phyloP scores from a whole-genome alignment of 1,140 invertebrate species.

The Philopotamus ludificatus region DNA sequence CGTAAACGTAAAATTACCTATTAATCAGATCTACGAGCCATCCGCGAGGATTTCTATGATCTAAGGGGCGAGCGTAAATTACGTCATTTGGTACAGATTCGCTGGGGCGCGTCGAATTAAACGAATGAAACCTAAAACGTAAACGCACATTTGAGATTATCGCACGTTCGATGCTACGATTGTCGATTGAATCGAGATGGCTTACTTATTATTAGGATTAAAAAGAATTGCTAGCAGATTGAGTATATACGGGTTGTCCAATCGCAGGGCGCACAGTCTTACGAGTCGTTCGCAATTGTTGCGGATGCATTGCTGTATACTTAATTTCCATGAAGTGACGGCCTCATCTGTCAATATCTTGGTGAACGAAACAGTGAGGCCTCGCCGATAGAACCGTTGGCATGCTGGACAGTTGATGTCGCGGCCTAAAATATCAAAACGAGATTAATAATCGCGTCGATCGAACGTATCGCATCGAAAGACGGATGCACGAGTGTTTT shows the following conservation, averaged over 20 bases:
- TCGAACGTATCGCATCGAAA: too few species aligned
- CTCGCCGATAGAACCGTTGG: slow-evolving; percentile 93
- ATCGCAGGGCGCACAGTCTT: slow-evolving; percentile 86
- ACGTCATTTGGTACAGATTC: slow-evolving; percentile 69
- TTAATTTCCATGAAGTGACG: slow-evolving; percentile 95
- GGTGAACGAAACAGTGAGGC: slow-evolving; percentile 91
- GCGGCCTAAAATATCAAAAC: slow-evolving; percentile 62
- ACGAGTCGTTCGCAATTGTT: slow-evolving; percentile 90
- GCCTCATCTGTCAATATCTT: slow-evolving; percentile 98
- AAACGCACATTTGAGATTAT: background rate
- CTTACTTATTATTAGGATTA: slow-evolving; percentile 89
- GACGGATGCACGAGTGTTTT: too few species aligned
- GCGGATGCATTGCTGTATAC: slow-evolving; percentile 94
- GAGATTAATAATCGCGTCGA: background rate
- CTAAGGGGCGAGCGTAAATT: slow-evolving; percentile 78
- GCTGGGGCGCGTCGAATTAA: slow-evolving; percentile 79
- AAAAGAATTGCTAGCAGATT: slow-evolving; percentile 92
- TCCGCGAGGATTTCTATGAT: slow-evolving; percentile 75
- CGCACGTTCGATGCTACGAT: background rate
- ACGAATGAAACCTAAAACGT: slow-evolving; percentile 82
- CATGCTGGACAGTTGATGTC: slow-evolving; percentile 89
- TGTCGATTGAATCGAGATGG: slow-evolving; percentile 24
- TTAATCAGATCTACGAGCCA: slow-evolving; percentile 97
- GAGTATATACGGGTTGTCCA: slow-evolving; percentile 91
- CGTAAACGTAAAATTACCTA: slow-evolving; percentile 52